Conservation (phyloP, 2,113 vertebrate species). For the Spilogale gracilis region DNA sequence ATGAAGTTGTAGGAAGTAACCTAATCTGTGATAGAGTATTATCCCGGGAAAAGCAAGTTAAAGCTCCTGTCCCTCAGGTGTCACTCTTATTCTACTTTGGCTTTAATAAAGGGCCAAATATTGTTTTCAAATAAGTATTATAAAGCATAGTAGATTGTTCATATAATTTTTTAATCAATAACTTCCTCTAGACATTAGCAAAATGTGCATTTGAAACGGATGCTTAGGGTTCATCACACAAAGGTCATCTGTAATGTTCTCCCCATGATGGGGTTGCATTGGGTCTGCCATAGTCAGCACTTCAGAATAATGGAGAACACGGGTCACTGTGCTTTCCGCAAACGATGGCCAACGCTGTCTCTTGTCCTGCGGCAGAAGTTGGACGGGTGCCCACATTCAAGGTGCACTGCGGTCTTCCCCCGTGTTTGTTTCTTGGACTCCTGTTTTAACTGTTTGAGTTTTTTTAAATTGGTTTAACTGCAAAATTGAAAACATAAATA, state of each 20-base stretch:
- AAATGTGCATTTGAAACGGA: neutral
- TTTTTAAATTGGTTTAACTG: neutral
- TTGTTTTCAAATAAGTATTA: neutral
- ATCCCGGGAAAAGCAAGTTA: no score
- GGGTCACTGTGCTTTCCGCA: neutral
- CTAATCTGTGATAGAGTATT: neutral
- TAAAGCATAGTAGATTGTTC: neutral
- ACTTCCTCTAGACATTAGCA: neutral
- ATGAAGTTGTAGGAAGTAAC: neutral
- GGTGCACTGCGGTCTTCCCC: neutral
- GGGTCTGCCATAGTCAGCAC: neutral
- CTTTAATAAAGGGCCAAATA: neutral
- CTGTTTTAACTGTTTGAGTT: neutral
- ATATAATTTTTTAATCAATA: neutral
- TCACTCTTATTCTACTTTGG: neutral
- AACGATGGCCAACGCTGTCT: rapidly evolving
- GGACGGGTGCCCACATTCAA: rapidly evolving
- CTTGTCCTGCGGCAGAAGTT: rapidly evolving
- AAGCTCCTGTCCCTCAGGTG: rapidly evolving
- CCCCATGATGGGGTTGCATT: rapidly evolving
- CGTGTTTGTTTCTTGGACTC: neutral
- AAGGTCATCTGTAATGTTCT: rapidly evolving
- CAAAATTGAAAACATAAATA: neutral
- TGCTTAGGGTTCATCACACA: neutral
- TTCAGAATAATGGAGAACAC: rapidly evolving